Evolutionary conservation across 2,888 invertebrate genomes (phyloP).

Genomic region (Sialis lutaria): DNA sequence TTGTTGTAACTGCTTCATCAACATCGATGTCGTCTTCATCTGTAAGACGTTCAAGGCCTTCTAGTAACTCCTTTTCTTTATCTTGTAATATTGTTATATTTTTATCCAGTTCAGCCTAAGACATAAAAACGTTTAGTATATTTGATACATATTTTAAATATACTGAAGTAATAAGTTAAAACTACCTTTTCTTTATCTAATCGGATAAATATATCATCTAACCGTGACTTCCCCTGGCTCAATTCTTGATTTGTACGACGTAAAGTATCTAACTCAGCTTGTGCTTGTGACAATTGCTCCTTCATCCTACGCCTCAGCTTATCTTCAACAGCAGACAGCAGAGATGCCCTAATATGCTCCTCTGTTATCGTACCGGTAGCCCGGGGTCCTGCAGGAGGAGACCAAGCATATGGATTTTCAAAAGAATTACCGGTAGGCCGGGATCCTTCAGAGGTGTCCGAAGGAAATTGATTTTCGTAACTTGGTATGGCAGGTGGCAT

Average conservation of each 20-base stretch:
- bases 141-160: neutral
- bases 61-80: constrained; percentile 72
- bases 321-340: constrained; percentile 90
- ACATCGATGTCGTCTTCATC: constrained; percentile 74
- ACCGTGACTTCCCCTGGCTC: constrained; percentile 62
- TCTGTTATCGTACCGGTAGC: constrained; percentile 72
- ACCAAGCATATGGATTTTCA: constrained; percentile 16
- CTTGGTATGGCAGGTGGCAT: neutral
- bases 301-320: constrained; percentile 72
- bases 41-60: constrained; percentile 56
- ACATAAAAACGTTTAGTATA: neutral
- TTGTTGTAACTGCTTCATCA: constrained; percentile 92
- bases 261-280: constrained; percentile 81
- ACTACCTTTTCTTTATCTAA: constrained; percentile 53
- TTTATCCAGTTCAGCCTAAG: constrained; percentile 59
- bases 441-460: constrained; percentile 5
- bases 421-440: constrained; percentile 19
- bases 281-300: constrained; percentile 79
- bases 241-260: constrained; percentile 75
- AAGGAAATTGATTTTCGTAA: neutral
- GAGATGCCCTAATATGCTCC: constrained; percentile 85
- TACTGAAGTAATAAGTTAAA: too few species aligned
- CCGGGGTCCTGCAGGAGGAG: constrained; percentile 24
- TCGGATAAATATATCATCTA: constrained; percentile 60
- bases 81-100: constrained; percentile 70